Conservation (phyloP, 2,797 vertebrate species). For the Meriones psammophilus region DNA sequence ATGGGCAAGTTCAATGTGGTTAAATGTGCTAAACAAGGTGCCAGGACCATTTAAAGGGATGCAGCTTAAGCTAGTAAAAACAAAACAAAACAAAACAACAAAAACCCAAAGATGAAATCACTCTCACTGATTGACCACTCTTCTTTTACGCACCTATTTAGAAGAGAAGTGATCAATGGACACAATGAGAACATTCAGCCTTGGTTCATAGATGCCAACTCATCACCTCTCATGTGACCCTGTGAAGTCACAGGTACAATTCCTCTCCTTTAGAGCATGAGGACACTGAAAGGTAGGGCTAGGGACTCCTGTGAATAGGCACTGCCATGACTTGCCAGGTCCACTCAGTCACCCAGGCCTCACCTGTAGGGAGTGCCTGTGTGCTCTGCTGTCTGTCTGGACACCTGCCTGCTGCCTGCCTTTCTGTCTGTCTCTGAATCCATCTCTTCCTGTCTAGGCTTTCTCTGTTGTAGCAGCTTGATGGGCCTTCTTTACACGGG, state of each 20-base stretch:
- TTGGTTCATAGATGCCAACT: background rate
- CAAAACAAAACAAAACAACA: background rate
- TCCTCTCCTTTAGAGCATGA: background rate
- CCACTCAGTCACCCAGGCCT: background rate
- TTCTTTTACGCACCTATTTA: constrained; percentile 48
- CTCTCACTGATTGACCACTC: background rate
- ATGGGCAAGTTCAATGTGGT: background rate
- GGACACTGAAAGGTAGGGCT: background rate
- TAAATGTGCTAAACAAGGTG: background rate
- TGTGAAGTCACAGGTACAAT: background rate
- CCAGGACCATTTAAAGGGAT: background rate
- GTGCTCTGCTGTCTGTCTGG: background rate
- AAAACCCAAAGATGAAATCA: background rate
- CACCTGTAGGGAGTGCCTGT: background rate
- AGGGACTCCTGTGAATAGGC: background rate
- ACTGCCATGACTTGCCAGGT: background rate
- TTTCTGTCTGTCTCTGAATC: background rate
- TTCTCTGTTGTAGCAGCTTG: background rate
- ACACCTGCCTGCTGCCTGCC: background rate
- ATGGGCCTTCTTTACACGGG: background rate
- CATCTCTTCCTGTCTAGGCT: background rate
- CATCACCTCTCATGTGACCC: background rate
- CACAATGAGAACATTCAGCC: background rate
- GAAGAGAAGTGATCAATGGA: constrained; percentile 1
- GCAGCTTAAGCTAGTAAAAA: background rate